phyloP scores from a whole-genome alignment of 2,113 vertebrate genomes.

The Anarhynchus alexandrinus region DNA sequence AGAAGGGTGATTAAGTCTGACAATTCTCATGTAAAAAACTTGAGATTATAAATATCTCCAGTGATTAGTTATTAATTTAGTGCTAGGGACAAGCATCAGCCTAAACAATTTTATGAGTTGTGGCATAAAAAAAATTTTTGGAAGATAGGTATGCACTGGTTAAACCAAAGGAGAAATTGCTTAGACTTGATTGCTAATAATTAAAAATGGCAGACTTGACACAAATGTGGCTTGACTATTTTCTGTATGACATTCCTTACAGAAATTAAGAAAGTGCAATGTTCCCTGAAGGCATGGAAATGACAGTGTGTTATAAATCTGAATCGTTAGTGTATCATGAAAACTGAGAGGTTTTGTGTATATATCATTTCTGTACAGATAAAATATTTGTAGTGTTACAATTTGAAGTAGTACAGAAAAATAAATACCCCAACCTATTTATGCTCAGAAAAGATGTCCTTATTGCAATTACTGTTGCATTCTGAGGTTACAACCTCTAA shows the following conservation, averaged over 20 bases:
- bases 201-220: conserved; percentile 72
- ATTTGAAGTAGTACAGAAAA: conserved; percentile 14
- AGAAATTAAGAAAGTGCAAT: conserved; percentile 47
- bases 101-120: conserved; percentile 79
- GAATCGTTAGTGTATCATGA: neutral
- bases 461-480: neutral
- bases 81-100: conserved; percentile 76
- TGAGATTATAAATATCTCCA: conserved; percentile 83
- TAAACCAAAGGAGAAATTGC: conserved; percentile 70
- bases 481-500: neutral
- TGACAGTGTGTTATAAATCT: conserved; percentile 15
- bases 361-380: neutral
- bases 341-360: neutral
- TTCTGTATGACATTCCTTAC: conserved; percentile 51
- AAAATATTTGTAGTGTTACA: conserved; percentile 13
- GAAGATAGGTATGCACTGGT: conserved; percentile 51
- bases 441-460: neutral
- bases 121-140: conserved; percentile 73
- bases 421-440: neutral
- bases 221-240: conserved; percentile 19
- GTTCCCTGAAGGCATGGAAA: conserved; percentile 25
- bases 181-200: conserved; percentile 59
- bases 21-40: conserved; percentile 79
- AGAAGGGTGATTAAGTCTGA: conserved; percentile 85
- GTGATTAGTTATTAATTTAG: conserved; percentile 85